Evolutionary conservation across 2,113 vertebrate species (phyloP).

Genomic region (Lepus europaeus): DNA sequence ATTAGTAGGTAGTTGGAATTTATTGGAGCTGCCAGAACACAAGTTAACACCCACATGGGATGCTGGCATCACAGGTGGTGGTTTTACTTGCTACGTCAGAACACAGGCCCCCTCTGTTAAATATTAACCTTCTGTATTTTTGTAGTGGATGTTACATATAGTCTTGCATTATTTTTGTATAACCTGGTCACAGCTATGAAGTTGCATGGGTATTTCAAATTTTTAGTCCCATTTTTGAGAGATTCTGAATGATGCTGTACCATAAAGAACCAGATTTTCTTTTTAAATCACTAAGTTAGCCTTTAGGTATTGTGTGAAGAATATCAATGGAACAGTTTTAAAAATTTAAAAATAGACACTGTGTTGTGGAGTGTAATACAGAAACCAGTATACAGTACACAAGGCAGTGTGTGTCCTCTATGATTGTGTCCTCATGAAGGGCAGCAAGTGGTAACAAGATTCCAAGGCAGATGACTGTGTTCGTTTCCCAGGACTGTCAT

Average conservation of each 20-base stretch:
- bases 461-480: background rate
- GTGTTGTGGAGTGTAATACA: background rate
- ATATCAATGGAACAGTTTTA: background rate
- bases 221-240: background rate
- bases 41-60: no score
- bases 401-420: background rate
- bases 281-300: background rate
- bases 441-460: background rate
- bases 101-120: background rate
- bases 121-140: no score
- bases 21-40: no score
- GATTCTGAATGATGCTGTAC: background rate
- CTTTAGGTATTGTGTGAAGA: background rate
- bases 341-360: background rate
- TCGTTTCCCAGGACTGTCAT: background rate
- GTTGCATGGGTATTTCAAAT: background rate
- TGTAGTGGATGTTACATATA: background rate
- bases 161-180: background rate
- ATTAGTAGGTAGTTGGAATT: no score
- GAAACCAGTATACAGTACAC: background rate
- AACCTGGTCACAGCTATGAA: background rate
- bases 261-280: background rate
- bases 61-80: no score
- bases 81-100: no score
- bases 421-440: background rate